These are phyloP conservation scores for Danionella cerebrum DNA, from an alignment of 2,113 vertebrate species.

Conservation along the genomic window DNA sequence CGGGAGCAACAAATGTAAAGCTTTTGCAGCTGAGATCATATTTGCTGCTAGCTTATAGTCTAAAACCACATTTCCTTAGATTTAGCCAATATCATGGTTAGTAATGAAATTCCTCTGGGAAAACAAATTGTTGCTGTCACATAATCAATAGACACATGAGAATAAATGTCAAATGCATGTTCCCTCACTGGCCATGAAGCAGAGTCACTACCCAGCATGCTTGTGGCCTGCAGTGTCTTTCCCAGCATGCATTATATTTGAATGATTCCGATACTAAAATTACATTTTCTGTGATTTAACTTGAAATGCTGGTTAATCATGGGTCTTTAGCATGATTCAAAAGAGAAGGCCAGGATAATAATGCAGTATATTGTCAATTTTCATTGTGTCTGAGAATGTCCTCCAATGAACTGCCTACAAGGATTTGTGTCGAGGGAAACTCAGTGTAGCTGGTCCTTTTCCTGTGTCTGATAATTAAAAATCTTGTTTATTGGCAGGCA, in stretches of 20 bases:
- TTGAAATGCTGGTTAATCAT: slow-evolving; percentile 32
- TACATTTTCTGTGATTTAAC: background rate
- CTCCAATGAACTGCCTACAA: slow-evolving; percentile 67
- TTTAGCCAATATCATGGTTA: slow-evolving; percentile 35
- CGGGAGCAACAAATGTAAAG: slow-evolving; percentile 11
- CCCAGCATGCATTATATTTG: slow-evolving; percentile 12
- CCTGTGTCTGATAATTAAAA: slow-evolving; percentile 83
- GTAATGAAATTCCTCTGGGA: slow-evolving; percentile 42
- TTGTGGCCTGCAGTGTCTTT: background rate
- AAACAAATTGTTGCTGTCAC: slow-evolving; percentile 43
- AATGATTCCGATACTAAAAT: no score
- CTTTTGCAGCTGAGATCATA: slow-evolving; percentile 13
- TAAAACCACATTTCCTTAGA: slow-evolving; percentile 40
- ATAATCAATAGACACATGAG: slow-evolving; percentile 43
- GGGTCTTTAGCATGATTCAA: slow-evolving; percentile 34
- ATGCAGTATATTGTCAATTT: slow-evolving; percentile 50
- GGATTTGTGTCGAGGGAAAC: background rate
- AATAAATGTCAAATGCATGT: slow-evolving; percentile 43
- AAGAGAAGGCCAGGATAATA: slow-evolving; percentile 42
- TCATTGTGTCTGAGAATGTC: slow-evolving; percentile 70
- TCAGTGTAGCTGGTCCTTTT: slow-evolving; percentile 70
- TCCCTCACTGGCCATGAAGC: slow-evolving; percentile 31
- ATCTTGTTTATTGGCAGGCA: slow-evolving; percentile 81
- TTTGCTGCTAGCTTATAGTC: slow-evolving; percentile 35
- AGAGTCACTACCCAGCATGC: slow-evolving; percentile 15